A percentile compares a stretch with the other conserved stretches of the same genome.
phyloP scores from a whole-genome alignment of 30 jellyfish, hydroid and myxozoan species.

The Cassiopea xamachana region DNA sequence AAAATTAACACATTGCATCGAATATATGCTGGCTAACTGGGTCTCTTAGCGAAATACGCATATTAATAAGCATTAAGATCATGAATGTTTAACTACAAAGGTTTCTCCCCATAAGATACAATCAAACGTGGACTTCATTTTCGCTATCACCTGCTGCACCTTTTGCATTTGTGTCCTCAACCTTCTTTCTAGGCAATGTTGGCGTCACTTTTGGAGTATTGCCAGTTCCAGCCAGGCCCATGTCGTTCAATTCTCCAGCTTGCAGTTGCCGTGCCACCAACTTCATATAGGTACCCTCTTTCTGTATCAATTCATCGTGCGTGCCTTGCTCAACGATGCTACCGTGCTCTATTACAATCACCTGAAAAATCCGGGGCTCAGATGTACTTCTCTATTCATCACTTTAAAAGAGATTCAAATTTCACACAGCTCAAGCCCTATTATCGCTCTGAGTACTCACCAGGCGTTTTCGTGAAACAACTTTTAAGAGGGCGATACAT shows the following conservation, averaged over 20 bases:
- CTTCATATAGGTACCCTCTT: conserved; percentile 84
- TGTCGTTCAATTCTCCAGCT: conserved; percentile 38
- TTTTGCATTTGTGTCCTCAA: neutral
- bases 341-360: conserved; percentile 87
- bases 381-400: neutral
- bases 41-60: no score
- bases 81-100: neutral
- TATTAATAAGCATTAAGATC: no score
- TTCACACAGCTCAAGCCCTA: neutral
- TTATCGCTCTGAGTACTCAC: no score
- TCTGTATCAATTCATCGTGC: conserved; percentile 88
- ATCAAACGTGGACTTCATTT: neutral
- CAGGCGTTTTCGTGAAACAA: no score
- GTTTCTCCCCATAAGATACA: neutral
- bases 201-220: neutral
- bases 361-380: conserved; percentile 39
- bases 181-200: neutral
- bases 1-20: no score
- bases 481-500: no score
- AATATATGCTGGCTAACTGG: no score
- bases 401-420: neutral
- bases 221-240: neutral
- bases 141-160: neutral
- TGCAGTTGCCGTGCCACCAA: conserved; percentile 84
- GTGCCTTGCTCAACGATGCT: conserved; percentile 92